A percentile compares a stretch with the other conserved stretches of the same genome.
Conservation (phyloP, 2,113 vertebrate genomes). For the Nansenia antarctica region DNA sequence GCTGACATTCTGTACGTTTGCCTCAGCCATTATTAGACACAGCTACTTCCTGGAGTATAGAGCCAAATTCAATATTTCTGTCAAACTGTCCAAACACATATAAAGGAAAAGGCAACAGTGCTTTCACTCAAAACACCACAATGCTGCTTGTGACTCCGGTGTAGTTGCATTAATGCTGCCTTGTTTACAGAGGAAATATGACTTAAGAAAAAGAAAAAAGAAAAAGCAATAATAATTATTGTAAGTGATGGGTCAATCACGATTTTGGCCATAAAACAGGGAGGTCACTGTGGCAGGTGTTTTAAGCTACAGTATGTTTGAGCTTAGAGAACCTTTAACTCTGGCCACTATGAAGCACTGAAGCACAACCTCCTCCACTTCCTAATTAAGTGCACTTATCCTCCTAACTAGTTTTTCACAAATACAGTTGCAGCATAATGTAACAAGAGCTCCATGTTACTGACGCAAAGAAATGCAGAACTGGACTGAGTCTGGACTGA, state of each 20-base stretch:
- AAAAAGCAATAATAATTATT: conserved; percentile 8
- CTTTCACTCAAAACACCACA: conserved; percentile 42
- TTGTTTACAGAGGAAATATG: conserved; percentile 40
- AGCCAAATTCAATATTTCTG: conserved; percentile 32
- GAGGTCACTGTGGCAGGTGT: conserved; percentile 52
- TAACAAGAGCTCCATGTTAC: too few species aligned
- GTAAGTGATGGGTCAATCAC: conserved; percentile 36
- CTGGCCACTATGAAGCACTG: conserved; percentile 5
- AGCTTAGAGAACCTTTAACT: conserved; percentile 36
- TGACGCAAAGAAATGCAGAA: too few species aligned
- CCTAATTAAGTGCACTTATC: conserved; percentile 78
- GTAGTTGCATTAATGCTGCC: conserved; percentile 58
- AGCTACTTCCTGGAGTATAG: conserved; percentile 68
- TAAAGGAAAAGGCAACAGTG: conserved; percentile 51
- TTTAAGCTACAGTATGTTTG: conserved; percentile 20
- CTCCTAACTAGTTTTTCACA: conserved; percentile 40
- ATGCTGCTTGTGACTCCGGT: conserved; percentile 59
- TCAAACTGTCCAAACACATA: too few species aligned
- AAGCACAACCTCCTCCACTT: conserved; percentile 7
- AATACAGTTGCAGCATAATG: conserved; percentile 35
- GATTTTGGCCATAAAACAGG: conserved; percentile 62
- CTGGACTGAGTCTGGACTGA: too few species aligned
- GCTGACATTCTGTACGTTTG: conserved; percentile 72
- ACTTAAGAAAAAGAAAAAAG: too few species aligned
- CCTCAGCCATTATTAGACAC: conserved; percentile 68